Conservation (phyloP, 2,888 invertebrate species). For the Brachypterus glaber region DNA sequence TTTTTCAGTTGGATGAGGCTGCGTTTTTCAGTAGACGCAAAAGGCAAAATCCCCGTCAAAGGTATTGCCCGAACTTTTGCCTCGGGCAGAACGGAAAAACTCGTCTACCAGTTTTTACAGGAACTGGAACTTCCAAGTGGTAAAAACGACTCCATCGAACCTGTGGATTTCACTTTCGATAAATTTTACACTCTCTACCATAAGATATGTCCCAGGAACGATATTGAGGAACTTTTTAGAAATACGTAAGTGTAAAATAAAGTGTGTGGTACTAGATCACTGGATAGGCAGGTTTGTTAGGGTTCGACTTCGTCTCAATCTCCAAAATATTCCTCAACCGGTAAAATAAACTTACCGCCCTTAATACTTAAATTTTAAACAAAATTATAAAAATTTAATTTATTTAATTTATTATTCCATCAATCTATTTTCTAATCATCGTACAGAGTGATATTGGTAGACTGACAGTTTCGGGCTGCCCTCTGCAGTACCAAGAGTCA, state of each 20-base stretch:
- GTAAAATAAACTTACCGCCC: slow-evolving; percentile 4
- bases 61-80: slow-evolving; percentile 96
- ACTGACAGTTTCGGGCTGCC: no score
- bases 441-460: no score
- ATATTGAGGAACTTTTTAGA: slow-evolving; percentile 95
- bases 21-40: slow-evolving; percentile 85
- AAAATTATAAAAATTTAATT: no score
- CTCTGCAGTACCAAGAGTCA: no score
- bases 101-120: slow-evolving; percentile 92
- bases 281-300: neutral
- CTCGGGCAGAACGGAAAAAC: slow-evolving; percentile 97
- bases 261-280: neutral
- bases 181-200: slow-evolving; percentile 98
- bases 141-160: slow-evolving; percentile 93
- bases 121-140: slow-evolving; percentile 91
- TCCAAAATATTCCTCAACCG: no score
- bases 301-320: no score
- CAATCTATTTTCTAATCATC: no score
- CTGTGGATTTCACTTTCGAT: slow-evolving; percentile 92
- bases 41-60: slow-evolving; percentile 93
- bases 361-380: no score
- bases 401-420: no score
- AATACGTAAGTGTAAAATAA: slow-evolving; percentile 68
- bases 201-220: slow-evolving; percentile 97
- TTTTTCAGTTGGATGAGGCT: slow-evolving; percentile 96